phyloP scores from a whole-genome alignment of 2,888 invertebrate genomes.

The Sesia bembeciformis region DNA sequence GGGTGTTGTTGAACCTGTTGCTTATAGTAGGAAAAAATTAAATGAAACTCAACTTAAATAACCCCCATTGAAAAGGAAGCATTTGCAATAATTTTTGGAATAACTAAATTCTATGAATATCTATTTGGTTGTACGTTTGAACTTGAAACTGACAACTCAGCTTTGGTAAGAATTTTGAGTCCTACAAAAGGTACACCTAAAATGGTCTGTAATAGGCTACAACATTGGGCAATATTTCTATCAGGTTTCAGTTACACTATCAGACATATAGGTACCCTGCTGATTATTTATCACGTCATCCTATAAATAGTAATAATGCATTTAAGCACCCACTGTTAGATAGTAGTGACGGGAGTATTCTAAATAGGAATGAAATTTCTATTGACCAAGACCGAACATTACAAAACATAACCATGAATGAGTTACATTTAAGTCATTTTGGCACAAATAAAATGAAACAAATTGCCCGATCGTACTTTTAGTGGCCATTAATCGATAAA shows the following conservation, averaged over 20 bases:
- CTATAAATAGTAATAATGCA: neutral
- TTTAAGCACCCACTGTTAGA: neutral
- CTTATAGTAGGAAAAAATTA: conserved; percentile 12
- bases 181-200: conserved; percentile 22
- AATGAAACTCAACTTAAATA: conserved; percentile 10
- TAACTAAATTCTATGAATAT: conserved; percentile 17
- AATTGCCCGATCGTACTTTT: conserved; percentile 7
- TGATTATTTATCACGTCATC: conserved; percentile 8
- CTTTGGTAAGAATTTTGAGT: conserved; percentile 20
- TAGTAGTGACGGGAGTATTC: neutral
- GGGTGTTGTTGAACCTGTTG: conserved; percentile 8
- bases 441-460: conserved; percentile 6
- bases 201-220: conserved; percentile 22
- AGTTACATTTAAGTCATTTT: conserved; percentile 7
- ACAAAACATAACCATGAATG: conserved; percentile 1
- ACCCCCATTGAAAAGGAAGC: conserved; percentile 14
- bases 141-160: conserved; percentile 17
- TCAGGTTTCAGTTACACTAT: conserved; percentile 11
- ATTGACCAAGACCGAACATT: conserved; percentile 3
- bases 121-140: conserved; percentile 14
- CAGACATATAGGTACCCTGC: conserved; percentile 11
- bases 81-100: conserved; percentile 14
- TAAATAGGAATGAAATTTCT: conserved; percentile 3
- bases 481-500: conserved; percentile 9
- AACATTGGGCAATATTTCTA: conserved; percentile 17